Evolutionary conservation across 2,888 invertebrate genomes (phyloP).

Genomic region (Phaonia tiefii): DNA sequence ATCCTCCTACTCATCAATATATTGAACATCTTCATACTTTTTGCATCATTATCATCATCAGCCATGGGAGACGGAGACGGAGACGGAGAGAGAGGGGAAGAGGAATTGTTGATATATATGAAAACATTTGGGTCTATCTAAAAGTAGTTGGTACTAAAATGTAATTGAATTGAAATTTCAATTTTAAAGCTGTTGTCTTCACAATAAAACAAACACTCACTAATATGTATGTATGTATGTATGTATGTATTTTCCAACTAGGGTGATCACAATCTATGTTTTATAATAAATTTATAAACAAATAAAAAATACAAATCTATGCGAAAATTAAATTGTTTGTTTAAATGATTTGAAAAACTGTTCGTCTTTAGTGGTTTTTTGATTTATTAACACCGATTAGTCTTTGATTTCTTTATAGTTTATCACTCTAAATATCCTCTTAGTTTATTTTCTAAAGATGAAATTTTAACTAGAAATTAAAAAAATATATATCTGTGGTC

Average conservation of each 20-base stretch:
- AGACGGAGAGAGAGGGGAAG: not conserved
- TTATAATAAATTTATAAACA: no score
- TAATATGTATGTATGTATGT: conserved; percentile 30
- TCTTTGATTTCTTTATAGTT: no score
- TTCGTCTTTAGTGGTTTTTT: no score
- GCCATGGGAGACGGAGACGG: conserved; percentile 38
- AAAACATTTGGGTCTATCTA: conserved; percentile 67
- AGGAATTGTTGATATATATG: conserved; percentile 45
- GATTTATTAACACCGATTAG: no score
- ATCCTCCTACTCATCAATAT: not conserved
- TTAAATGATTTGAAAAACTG: no score
- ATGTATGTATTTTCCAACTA: not conserved
- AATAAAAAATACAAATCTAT: no score
- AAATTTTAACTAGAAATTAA: no score
- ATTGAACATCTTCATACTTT: conserved; percentile 10
- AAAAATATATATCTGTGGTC: no score
- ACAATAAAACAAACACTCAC: conserved; percentile 62
- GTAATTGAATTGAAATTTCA: conserved; percentile 65
- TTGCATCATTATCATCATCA: conserved; percentile 22
- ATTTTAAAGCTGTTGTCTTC: conserved; percentile 67
- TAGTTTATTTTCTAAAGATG: no score
- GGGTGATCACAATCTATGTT: no score
- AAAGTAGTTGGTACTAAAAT: conserved; percentile 64
- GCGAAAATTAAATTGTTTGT: no score
- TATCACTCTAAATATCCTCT: no score